Base-by-base conservation (phyloP, 37 sponge, comb jelly and placozoan genomes). In the Axinella damicornis region DNA sequence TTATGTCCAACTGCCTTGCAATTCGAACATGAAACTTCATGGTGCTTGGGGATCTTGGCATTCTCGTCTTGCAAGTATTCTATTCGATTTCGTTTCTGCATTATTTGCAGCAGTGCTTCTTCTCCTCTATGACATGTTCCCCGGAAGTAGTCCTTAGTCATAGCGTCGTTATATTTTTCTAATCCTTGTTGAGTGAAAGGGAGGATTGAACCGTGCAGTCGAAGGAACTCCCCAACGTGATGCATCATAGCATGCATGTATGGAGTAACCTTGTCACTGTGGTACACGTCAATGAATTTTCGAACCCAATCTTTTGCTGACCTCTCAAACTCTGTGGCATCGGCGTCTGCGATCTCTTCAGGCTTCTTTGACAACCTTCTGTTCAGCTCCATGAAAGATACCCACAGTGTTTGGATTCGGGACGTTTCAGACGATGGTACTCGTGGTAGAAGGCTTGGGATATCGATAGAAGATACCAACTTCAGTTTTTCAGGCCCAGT, bases 331-430 rank as follows among this genome's bases (percentile, higher is more conserved):
- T 69, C 12, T 5, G 13, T 12, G 22, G 35, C 35, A 36, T 30
- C 40, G 13, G 37, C 15, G 16, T 30, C 12, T 28, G 71, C 14
- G 5, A 69, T 15, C 14, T 31, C 15, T 22, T 53, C 40, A 36
- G 71, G 34, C 13, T 16, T 38, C n/a, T 12, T 13, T 14, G 40
- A 71, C 13, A 71, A 35, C 11, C 28, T 28, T 71, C 12, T 38
- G 34, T 38, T 71, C 31, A 80, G 18, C 19, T 16, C 6, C 30
- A 80, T 33, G 5, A 80, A 5, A 52, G 66, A 11, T 11, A 13
- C 13, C 80, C 80, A 80, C 21, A 80, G 57, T 0, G 2, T 12
- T 37, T 80, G 80, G 1, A n/a, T n/a, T n/a, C n/a, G n/a, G n/a
- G n/a, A n/a, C n/a, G n/a, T n/a, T n/a, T n/a, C n/a, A n/a, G n/a